Base-by-base conservation (phyloP, 2,113 vertebrate species). In the Zapus hudsonius region DNA sequence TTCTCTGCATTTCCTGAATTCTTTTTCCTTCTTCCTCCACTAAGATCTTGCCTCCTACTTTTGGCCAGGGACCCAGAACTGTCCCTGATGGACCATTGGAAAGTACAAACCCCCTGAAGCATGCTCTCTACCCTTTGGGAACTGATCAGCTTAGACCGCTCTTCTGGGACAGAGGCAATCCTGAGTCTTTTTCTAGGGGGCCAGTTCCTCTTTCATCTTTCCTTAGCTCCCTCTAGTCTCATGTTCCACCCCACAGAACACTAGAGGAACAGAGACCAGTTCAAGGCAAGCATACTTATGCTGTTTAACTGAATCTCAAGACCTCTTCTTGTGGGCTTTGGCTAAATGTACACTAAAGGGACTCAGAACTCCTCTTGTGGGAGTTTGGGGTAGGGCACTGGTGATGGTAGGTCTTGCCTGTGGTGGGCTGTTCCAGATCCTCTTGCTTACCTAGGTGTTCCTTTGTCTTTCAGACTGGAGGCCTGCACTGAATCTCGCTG, bases 391-490 rank as follows among this genome's bases (percentile, higher is more conserved):
- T 42, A 29, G 52, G 78, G 47, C 23, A 12, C 3, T 52, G 66
- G 17, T 74, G 42, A 10, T 4, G 10, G 19, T 31, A 17, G 78
- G 31, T 72, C 9, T 29, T 55, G 17, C 29, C 0, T 47, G 47
- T 47, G 47, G 52, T 2, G 2, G 44, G 23, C 12, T 17, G 31
- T 25, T 31, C 85, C 38, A 22, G 69, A 36, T 81, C 57, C 44
- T 86, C 75, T 55, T 64, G 36, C 61, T 95, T 7, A 93, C 12
- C 42, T 3, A 3, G 2, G 17, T 4, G 2, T 38, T 38, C 55
- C 57, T 29, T 80, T 83, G 33, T 94, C 59, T 93, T 0, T 0
- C 95, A 98, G 98, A 96, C 27, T 98, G 98, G 98, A 97, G 97
- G 29, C 98, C 98, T 0, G 98, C 96, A 0, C 96, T 98, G 94